Evolutionary conservation across 2,797 vertebrate genomes (phyloP).

Genomic region (Cyprinella venusta): DNA sequence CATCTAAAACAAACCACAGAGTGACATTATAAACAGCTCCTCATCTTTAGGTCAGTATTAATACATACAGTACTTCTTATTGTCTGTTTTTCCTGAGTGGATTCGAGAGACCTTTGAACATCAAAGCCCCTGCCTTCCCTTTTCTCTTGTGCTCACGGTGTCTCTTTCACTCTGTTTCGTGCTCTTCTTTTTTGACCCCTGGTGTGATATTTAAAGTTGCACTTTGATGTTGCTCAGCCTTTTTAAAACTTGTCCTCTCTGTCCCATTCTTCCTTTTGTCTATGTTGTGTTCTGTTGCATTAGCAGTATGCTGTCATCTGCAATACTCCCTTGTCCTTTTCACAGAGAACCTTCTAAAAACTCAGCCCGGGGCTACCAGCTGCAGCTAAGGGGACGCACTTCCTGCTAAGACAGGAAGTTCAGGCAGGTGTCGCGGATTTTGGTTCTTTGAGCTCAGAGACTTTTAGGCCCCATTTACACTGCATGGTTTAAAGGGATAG

Average conservation of each 20-base stretch:
- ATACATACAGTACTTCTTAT: constrained; percentile 38
- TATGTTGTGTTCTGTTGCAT: constrained; percentile 19
- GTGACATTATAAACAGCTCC: constrained; percentile 23
- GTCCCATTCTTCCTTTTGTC: background rate
- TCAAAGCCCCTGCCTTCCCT: constrained; percentile 40
- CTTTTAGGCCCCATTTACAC: background rate
- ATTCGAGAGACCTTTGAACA: constrained; percentile 43
- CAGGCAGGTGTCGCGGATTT: background rate
- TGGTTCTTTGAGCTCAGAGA: background rate
- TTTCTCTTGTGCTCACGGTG: constrained; percentile 5
- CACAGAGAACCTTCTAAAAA: background rate
- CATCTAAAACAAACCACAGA: constrained; percentile 7
- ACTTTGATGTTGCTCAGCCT: constrained; percentile 51
- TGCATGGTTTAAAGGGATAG: too few relatives aligned
- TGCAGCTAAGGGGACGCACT: background rate
- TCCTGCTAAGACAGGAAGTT: constrained; percentile 9
- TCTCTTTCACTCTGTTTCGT: constrained; percentile 30
- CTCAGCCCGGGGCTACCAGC: background rate
- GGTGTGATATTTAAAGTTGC: constrained; percentile 47
- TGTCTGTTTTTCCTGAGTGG: constrained; percentile 44
- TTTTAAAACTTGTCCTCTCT: constrained; percentile 16
- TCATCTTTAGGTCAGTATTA: constrained; percentile 34
- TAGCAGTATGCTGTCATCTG: constrained; percentile 6
- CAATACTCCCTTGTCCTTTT: background rate
- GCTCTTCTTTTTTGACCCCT: constrained; percentile 30